A percentile compares a stretch with the other conserved stretches of the same genome.
Evolutionary conservation across 2,888 invertebrate genomes (phyloP).

Genomic region (Amphipyra tragopoginis): DNA sequence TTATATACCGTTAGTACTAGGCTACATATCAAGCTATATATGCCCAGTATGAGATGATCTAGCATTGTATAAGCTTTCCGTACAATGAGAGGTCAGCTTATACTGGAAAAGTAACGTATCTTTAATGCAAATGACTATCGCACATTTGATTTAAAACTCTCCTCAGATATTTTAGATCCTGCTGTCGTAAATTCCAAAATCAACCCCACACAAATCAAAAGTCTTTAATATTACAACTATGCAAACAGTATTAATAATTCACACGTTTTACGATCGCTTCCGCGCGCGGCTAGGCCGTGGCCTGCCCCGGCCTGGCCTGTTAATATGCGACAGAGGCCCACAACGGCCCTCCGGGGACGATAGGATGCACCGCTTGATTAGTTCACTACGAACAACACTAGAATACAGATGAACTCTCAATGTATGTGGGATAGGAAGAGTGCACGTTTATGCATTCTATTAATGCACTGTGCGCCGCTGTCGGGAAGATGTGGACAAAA

Average conservation of each 20-base stretch:
- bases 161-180: too few relatives aligned
- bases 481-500: slow-evolving; percentile 35
- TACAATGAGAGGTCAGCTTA: too few relatives aligned
- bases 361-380: slow-evolving; percentile 60
- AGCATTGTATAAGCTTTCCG: too few relatives aligned
- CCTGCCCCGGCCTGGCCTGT: slow-evolving; percentile 32
- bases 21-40: too few relatives aligned
- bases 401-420: slow-evolving; percentile 53
- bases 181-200: background rate
- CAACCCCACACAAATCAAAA: too few relatives aligned
- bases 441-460: slow-evolving; percentile 43
- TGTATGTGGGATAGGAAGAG: slow-evolving; percentile 52
- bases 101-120: too few relatives aligned
- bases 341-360: slow-evolving; percentile 50
- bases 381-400: slow-evolving; percentile 40
- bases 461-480: slow-evolving; percentile 28
- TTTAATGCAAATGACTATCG: too few relatives aligned
- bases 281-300: slow-evolving; percentile 17
- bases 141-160: too few relatives aligned
- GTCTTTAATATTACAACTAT: slow-evolving; percentile 15
- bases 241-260: slow-evolving; percentile 21
- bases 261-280: slow-evolving; percentile 34
- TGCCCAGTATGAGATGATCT: too few relatives aligned
- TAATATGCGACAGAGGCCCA: slow-evolving; percentile 55
- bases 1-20: too few relatives aligned